Base-by-base conservation (phyloP, 2,888 invertebrate species). In the Dynastes grantii region DNA sequence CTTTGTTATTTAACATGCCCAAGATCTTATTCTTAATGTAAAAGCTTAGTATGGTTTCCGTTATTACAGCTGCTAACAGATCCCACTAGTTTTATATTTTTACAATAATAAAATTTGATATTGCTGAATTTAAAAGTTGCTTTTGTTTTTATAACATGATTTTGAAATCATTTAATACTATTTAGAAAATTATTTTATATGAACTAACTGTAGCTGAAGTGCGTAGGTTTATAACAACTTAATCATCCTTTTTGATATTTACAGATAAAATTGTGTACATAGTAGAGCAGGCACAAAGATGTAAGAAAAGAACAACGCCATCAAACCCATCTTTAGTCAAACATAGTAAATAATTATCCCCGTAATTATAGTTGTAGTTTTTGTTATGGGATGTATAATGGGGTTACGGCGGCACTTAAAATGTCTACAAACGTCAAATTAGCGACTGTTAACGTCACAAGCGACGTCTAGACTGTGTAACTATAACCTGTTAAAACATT, bases 361-460 rank as follows among this genome's bases (percentile, higher is more conserved):
- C 76, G 71, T 83, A 83, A 83, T 83, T 81, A 83, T 77, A 79
- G 79, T 75, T 75, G 58, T 79, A 79, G 64, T 77, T 82, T 78
- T 67, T 71, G 79, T 82, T 80, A 80, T 80, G 77, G 76, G 80
- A 73, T 68, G 64, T 76, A 80, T 82, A 83, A 84, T 83, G 81
- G 82, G 77, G 80, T 82, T 79, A 81, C 81, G 79, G 80, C 81
- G 81, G 80, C 83, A 83, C 81, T 84, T 83, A 84, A 82, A 64
- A 73, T 82, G 82, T 83, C 83, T 84, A 82, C 84, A 84, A 83
- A 86, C 85, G 87, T 86, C 86, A 86, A 86, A 87, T 86, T 86
- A 86, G 84, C 86, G 85, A 85, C 85, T 84, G 82, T 85, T 86
- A 86, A 85, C 85, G 86, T 86, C 85, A 85, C 82, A 83, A 83